Conservation (phyloP, 92 coral and sea anemone genomes). For the Palythoa caribaeorum region DNA sequence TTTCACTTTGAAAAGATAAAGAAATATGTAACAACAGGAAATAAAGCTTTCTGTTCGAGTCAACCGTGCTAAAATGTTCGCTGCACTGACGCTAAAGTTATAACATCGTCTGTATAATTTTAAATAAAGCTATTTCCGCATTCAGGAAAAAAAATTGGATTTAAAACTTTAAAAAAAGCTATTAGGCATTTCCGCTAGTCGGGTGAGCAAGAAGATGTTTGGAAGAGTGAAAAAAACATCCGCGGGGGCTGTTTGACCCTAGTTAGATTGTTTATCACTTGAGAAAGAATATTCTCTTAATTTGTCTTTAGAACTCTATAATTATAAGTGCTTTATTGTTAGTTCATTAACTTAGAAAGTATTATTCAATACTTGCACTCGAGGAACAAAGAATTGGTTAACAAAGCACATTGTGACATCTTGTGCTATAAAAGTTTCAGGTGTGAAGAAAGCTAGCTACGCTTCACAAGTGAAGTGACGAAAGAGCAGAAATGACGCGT, state of each 20-base stretch:
- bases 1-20: no score
- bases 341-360: background rate
- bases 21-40: no score
- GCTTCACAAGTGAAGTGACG: slow-evolving; percentile 4
- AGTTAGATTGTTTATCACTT: no score
- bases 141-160: background rate
- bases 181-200: background rate
- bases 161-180: background rate
- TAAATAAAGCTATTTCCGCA: background rate
- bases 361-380: background rate
- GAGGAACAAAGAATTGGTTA: slow-evolving; percentile 5
- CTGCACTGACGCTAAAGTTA: background rate
- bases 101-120: background rate
- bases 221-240: background rate
- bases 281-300: no score
- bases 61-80: background rate
- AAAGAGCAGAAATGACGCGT: background rate
- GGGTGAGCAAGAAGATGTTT: background rate
- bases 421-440: background rate
- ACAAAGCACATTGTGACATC: background rate
- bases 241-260: no score
- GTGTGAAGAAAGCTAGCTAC: background rate
- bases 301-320: no score
- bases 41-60: background rate
- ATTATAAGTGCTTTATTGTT: background rate